phyloP scores from a whole-genome alignment of 2,888 invertebrate species.

The Pristionchus mayeri region DNA sequence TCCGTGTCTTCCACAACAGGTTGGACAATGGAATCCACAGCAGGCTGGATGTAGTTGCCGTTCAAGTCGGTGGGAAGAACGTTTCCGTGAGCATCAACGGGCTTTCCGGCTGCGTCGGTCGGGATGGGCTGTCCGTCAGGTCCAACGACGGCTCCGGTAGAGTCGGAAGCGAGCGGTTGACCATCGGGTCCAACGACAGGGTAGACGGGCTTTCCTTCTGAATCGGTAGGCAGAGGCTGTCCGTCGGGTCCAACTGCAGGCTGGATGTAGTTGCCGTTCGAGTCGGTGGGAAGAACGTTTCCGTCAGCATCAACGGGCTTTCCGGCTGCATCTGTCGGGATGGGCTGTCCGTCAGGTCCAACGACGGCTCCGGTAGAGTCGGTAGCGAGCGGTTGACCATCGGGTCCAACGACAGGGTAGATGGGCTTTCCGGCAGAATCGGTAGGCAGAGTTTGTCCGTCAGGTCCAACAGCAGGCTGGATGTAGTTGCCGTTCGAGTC shows the following conservation, averaged over 20 bases:
- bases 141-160: conserved; percentile 46
- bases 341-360: conserved; percentile 54
- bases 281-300: conserved; percentile 60
- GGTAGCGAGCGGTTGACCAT: conserved; percentile 54
- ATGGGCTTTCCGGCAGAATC: conserved; percentile 23
- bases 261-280: conserved; percentile 70
- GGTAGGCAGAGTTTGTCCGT: conserved; percentile 56
- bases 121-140: conserved; percentile 52
- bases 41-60: conserved; percentile 53
- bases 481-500: conserved; percentile 57
- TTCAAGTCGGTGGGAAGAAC: conserved; percentile 59
- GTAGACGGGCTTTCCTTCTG: conserved; percentile 57
- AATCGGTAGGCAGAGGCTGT: conserved; percentile 57
- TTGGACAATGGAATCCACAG: not conserved
- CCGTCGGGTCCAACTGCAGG: conserved; percentile 66
- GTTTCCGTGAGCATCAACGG: conserved; percentile 54
- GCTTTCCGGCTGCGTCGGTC: conserved; percentile 55
- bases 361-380: conserved; percentile 63
- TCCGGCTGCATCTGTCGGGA: not conserved
- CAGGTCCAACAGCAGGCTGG: conserved; percentile 46
- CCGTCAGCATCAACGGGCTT: conserved; percentile 51
- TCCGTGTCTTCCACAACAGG: conserved; percentile 54
- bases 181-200: conserved; percentile 57
- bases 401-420: conserved; percentile 54
- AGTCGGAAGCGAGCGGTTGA: conserved; percentile 55